Conservation (phyloP, 2,797 vertebrate species). For the Pseudomugil gertrudae region DNA sequence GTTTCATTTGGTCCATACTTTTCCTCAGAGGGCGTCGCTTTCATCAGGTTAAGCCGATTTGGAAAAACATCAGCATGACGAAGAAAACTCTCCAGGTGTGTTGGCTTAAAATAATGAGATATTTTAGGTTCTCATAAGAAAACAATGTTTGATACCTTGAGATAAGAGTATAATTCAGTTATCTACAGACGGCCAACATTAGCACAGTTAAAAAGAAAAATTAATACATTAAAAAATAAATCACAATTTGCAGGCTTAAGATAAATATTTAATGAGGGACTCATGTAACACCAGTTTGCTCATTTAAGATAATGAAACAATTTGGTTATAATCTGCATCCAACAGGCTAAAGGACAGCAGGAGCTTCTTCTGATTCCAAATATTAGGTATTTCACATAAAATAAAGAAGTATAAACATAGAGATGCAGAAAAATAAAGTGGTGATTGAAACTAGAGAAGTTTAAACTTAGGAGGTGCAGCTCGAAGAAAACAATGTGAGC, state of each 20-base stretch:
- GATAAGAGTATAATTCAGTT: constrained; percentile 60
- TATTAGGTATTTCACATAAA: neutral
- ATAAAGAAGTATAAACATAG: neutral
- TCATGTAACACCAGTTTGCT: constrained; percentile 24
- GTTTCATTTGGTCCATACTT: constrained; percentile 26
- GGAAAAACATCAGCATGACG: constrained; percentile 30
- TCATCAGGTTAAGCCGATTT: constrained; percentile 62
- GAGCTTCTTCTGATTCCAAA: neutral
- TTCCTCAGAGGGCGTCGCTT: constrained; percentile 34
- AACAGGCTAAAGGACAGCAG: constrained; percentile 4
- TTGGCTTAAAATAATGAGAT: constrained; percentile 62
- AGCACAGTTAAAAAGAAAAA: neutral
- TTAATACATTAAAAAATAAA: neutral
- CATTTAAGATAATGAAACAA: constrained; percentile 35
- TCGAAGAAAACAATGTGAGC: constrained; percentile 9
- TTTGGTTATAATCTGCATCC: constrained; percentile 23
- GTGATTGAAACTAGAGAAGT: constrained; percentile 13
- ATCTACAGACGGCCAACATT: constrained; percentile 23
- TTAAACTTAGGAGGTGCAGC: constrained; percentile 16
- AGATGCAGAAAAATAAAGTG: neutral
- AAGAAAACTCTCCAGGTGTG: constrained; percentile 38
- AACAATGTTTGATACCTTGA: constrained; percentile 50
- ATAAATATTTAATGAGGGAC: constrained; percentile 47
- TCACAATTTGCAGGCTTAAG: constrained; percentile 9
- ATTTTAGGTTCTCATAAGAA: constrained; percentile 44